A percentile compares a stretch with the other conserved stretches of the same genome.
These are phyloP conservation scores for Scaptomyza pallida DNA, from an alignment of 1,140 invertebrate genomes.

Conservation along the genomic window DNA sequence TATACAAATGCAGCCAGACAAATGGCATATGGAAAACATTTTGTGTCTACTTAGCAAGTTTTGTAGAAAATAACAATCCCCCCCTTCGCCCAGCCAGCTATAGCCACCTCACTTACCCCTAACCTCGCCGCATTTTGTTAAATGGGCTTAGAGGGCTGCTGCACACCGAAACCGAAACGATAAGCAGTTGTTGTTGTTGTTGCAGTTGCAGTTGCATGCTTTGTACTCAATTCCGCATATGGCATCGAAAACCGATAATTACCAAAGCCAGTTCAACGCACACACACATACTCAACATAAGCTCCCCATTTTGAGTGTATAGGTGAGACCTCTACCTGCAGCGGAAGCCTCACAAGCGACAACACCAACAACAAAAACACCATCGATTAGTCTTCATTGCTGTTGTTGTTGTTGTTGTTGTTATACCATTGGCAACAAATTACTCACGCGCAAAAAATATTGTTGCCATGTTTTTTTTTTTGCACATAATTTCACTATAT, in stretches of 20 bases:
- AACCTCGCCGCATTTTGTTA: slow-evolving; percentile 15
- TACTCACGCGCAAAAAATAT: slow-evolving; percentile 78
- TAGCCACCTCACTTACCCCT: not conserved
- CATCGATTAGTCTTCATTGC: slow-evolving; percentile 10
- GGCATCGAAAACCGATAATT: slow-evolving; percentile 81
- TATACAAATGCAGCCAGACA: slow-evolving; percentile 18
- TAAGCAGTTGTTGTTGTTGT: slow-evolving; percentile 31
- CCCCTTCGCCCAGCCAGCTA: not conserved
- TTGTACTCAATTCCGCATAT: slow-evolving; percentile 65
- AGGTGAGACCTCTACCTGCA: slow-evolving; percentile 59
- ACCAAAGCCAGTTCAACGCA: slow-evolving; percentile 51
- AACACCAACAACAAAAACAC: slow-evolving; percentile 47
- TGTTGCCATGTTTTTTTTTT: slow-evolving; percentile 63
- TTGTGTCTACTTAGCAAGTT: slow-evolving; percentile 78
- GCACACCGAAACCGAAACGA: slow-evolving; percentile 30
- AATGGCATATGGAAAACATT: slow-evolving; percentile 34
- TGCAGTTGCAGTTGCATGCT: slow-evolving; percentile 39
- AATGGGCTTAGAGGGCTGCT: slow-evolving; percentile 56
- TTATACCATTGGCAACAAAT: slow-evolving; percentile 63
- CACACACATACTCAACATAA: slow-evolving; percentile 23
- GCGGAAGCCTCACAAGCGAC: slow-evolving; percentile 75
- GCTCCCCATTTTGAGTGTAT: slow-evolving; percentile 26
- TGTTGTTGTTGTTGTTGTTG: slow-evolving; percentile 12
- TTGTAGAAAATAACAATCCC: slow-evolving; percentile 63
- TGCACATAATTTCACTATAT: slow-evolving; percentile 66